phyloP scores from a whole-genome alignment of 2,888 invertebrate species.

The Nomada goodeniana region DNA sequence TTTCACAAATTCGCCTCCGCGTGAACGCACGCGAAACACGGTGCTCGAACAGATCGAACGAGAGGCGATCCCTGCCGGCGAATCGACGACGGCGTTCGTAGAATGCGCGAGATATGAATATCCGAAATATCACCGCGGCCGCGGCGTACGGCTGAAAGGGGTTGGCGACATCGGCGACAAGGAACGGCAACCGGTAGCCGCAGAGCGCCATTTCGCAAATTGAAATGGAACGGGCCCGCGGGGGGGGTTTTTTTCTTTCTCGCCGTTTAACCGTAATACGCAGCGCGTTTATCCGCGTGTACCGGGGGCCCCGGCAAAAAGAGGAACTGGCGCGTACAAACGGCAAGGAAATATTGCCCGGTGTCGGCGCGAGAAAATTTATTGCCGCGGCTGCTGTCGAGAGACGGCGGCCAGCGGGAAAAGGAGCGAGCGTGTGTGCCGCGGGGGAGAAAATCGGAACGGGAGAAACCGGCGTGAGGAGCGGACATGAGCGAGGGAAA shows the following conservation, averaged over 20 bases:
- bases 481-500: neutral
- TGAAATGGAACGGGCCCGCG: slow-evolving; percentile 68
- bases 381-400: slow-evolving; percentile 67
- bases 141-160: neutral
- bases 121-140: neutral
- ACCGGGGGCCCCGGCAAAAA: slow-evolving; percentile 67
- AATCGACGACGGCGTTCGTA: slow-evolving; percentile 10
- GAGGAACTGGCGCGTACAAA: slow-evolving; percentile 76
- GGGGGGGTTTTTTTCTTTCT: slow-evolving; percentile 24
- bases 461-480: neutral
- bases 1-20: no score
- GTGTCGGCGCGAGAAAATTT: slow-evolving; percentile 79
- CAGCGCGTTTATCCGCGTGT: slow-evolving; percentile 74
- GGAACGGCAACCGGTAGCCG: slow-evolving; percentile 39
- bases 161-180: slow-evolving; percentile 30
- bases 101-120: slow-evolving; percentile 24
- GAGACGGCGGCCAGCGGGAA: slow-evolving; percentile 31
- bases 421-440: neutral
- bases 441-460: neutral
- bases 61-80: neutral
- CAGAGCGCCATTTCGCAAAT: slow-evolving; percentile 71
- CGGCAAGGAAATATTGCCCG: slow-evolving; percentile 77
- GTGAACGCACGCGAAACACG: no score
- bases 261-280: slow-evolving; percentile 75
- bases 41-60: no score